These are phyloP conservation scores for Ochropleura leucogaster DNA, from an alignment of 2,888 invertebrate species.

Conservation along the genomic window DNA sequence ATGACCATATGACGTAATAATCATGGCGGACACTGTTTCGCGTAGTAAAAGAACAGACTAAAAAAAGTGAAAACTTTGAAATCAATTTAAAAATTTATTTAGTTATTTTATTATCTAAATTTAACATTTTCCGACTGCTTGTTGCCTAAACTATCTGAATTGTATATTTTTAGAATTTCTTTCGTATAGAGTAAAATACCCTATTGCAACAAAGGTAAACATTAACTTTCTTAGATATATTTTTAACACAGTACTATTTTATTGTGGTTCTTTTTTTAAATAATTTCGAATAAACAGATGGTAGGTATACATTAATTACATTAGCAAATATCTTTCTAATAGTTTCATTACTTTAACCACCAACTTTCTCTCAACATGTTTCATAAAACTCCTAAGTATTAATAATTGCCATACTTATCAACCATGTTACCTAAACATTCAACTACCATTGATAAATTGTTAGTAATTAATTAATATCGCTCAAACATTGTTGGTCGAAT, in stretches of 20 bases:
- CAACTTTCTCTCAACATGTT: conserved; percentile 40
- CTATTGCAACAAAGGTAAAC: no score
- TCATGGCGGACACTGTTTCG: no score
- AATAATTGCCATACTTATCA: conserved; percentile 38
- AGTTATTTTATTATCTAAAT: no score
- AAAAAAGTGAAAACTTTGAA: no score
- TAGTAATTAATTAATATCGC: conserved; percentile 57
- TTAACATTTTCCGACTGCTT: no score
- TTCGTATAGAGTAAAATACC: neutral
- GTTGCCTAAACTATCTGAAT: no score
- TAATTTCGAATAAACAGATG: conserved; percentile 1
- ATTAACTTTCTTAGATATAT: neutral
- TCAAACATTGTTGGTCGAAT: conserved; percentile 44
- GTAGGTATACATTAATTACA: conserved; percentile 29
- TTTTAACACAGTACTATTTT: neutral
- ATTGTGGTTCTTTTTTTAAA: neutral
- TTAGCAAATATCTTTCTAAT: conserved; percentile 16
- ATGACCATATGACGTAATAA: no score
- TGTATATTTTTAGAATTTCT: no score
- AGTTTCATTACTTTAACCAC: conserved; percentile 17
- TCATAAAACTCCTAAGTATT: conserved; percentile 9
- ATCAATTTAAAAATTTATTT: no score
- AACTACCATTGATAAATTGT: conserved; percentile 52
- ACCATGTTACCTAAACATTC: conserved; percentile 25
- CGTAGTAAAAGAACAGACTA: no score